Percentiles rank a stretch among this genome's conserved stretches.
These are phyloP conservation scores for Coenobita brevimanus DNA, from an alignment of 1,140 invertebrate genomes.

Conservation along the genomic window DNA sequence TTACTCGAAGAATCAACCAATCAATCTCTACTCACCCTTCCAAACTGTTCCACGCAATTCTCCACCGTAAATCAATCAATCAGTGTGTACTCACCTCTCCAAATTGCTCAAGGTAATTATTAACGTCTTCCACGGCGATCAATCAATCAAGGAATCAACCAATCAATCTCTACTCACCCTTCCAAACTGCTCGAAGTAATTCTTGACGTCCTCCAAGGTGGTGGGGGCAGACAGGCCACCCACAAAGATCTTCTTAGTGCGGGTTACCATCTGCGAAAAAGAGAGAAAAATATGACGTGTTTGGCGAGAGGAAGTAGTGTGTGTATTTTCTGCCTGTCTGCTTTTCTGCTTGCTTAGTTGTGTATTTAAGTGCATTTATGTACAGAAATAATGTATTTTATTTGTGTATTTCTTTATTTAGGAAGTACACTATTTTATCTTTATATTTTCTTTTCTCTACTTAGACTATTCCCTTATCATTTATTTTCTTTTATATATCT, in stretches of 20 bases:
- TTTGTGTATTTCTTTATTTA: too few relatives aligned
- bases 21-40: constrained; percentile 91
- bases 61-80: too few relatives aligned
- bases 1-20: too few relatives aligned
- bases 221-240: constrained; percentile 98
- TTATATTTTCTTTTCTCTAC: too few relatives aligned
- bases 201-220: constrained; percentile 99
- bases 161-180: constrained; percentile 90
- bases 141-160: too few relatives aligned
- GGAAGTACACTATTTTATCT: too few relatives aligned
- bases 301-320: neutral
- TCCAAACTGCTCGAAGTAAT: constrained; percentile 99
- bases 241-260: constrained; percentile 99
- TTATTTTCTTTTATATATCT: too few relatives aligned
- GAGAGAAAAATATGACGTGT: constrained; percentile 23
- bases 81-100: too few relatives aligned
- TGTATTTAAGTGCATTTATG: neutral
- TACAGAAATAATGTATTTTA: neutral
- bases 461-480: too few relatives aligned
- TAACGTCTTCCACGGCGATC: constrained; percentile 99
- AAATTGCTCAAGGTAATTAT: constrained; percentile 99
- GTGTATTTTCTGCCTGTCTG: neutral
- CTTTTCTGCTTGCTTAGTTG: neutral
- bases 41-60: too few relatives aligned
- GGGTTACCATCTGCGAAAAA: constrained; percentile 96